Evolutionary conservation across 1,140 invertebrate genomes (phyloP), one percentile per base, ranked within the genome.

Genomic region (Drosophila parvula): DNA sequence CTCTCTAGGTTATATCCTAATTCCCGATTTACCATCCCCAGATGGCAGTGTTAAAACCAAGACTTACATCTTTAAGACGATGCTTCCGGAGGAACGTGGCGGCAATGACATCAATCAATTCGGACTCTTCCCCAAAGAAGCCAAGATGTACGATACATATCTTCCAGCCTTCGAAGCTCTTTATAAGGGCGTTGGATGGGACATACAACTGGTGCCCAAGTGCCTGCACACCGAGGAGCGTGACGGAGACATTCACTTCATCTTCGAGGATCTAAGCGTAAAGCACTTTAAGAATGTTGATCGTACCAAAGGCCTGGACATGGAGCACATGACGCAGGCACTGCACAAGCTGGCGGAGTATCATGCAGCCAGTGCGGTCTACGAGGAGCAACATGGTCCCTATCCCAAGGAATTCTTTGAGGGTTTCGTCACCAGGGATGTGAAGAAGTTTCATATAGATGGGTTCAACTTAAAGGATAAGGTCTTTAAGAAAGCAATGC

Each of bases 301-400:
- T 81, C 92, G 94, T 28, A 81, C 92, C 11, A 70, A 89, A 18
- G 94, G 94, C 3, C 84, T 95, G 47, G 93, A 95, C 76, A 64
- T 94, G 58, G 64, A 90, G 3, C 94, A 95, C 51, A 92, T 92
- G 64, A 79, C 92, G 40, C 36, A 92, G 8, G 92, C 94, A 3
- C 63, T 95, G 27, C 88, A 90, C 4, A 93, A 93, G 55, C 60
- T 95, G 45, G 94, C 93, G 0, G 93, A 88, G 62, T 93, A 93
- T 65, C 94, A 95, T 78, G 94, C 94, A 0, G 86, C 92, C 7
- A 93, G 94, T 53, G 69, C 79, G 2, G 81, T 90, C 5, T 88
- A 86, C 34, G 78, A 61, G 34, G 81, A 91, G 4, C 57, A 48
- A 4, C 44, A 85, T 32, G 89, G 89, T 5, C 48, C 70, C 0